These are phyloP conservation scores for Onychomys arenicola DNA, from an alignment of 2,797 vertebrate genomes.

Conservation along the genomic window DNA sequence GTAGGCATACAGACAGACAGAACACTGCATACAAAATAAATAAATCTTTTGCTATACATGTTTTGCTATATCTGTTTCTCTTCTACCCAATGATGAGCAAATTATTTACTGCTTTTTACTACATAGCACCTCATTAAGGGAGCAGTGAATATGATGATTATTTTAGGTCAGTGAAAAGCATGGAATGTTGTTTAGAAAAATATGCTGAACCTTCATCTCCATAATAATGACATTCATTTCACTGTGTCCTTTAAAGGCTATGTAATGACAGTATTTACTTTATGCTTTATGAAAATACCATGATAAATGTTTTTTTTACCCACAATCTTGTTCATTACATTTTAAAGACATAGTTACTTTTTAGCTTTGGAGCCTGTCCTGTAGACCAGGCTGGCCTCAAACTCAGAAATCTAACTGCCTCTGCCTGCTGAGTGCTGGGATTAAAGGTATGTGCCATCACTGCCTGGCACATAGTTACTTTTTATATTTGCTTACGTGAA, in stretches of 20 bases:
- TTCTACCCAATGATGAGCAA: neutral
- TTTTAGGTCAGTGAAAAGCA: neutral
- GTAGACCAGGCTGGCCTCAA: too few species aligned
- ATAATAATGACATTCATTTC: neutral
- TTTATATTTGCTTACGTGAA: constrained; percentile 33
- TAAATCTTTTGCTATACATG: neutral
- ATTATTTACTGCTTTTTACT: neutral
- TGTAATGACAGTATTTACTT: neutral
- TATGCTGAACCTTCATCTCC: neutral
- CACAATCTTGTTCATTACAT: constrained; percentile 24
- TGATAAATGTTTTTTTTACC: neutral
- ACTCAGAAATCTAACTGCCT: too few species aligned
- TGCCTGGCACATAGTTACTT: neutral
- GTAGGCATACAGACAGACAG: neutral
- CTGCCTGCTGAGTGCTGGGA: too few species aligned
- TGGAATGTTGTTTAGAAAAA: neutral
- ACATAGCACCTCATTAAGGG: constrained; percentile 42
- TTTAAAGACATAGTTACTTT: neutral
- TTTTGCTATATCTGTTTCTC: constrained; percentile 20
- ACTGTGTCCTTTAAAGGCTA: neutral
- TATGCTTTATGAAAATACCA: neutral
- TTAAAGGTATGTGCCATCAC: too few species aligned
- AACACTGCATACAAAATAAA: neutral
- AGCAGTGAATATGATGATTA: neutral
- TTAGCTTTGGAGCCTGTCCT: neutral